Percentiles rank a stretch among this genome's conserved stretches.
Conservation (phyloP, 2,113 vertebrate genomes). For the Cryptomyrus ogoouensis region DNA sequence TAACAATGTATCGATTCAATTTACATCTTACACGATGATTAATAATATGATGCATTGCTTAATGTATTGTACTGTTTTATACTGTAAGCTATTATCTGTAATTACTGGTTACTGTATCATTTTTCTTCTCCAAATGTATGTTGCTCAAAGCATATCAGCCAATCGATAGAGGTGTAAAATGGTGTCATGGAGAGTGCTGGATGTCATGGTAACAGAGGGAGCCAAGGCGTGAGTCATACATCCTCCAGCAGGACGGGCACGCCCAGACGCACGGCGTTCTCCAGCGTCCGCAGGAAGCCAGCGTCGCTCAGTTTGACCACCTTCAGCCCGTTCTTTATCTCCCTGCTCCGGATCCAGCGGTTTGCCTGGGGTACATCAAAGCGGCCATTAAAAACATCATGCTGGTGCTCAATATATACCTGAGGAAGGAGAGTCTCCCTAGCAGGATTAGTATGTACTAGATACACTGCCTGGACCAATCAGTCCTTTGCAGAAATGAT, state of each 20-base stretch:
- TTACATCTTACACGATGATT: not conserved
- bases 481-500: not conserved
- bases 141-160: not conserved
- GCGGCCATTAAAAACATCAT: not conserved
- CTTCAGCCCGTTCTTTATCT: conserved; percentile 66
- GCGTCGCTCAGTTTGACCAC: conserved; percentile 73
- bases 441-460: not conserved
- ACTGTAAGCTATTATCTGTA: not conserved
- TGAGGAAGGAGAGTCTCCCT: not conserved
- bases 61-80: not conserved
- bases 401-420: not conserved
- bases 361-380: conserved; percentile 59
- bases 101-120: not conserved
- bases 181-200: not conserved
- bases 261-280: conserved; percentile 71
- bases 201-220: conserved; percentile 2
- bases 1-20: not conserved
- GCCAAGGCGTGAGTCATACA: conserved; percentile 39
- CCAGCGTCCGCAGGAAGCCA: conserved; percentile 66
- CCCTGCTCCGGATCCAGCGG: conserved; percentile 74
- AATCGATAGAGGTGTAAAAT: not conserved
- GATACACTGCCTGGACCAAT: not conserved
- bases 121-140: not conserved
- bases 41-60: not conserved
- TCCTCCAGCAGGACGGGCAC: conserved; percentile 74